These are phyloP conservation scores for Deroptyus accipitrinus DNA, from an alignment of 2,113 vertebrate genomes.

Conservation along the genomic window DNA sequence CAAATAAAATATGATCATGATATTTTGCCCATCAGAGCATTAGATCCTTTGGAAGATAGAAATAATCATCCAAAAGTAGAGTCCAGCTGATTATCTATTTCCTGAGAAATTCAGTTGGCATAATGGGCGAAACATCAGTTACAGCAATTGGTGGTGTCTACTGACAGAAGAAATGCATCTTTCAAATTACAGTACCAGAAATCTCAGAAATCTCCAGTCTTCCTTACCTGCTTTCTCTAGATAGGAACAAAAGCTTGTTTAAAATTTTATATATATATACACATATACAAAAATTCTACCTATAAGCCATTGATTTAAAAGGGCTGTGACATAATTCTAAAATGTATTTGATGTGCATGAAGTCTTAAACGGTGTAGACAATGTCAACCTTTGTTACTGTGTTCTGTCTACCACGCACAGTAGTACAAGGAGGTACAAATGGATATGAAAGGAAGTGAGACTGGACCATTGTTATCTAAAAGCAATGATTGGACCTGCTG, in stretches of 20 bases:
- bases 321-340: not conserved
- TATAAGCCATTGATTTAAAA: not conserved
- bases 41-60: slow-evolving; percentile 20
- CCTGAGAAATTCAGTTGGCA: slow-evolving; percentile 4
- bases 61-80: slow-evolving; percentile 47
- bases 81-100: slow-evolving; percentile 60
- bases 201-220: not conserved
- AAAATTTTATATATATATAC: not conserved
- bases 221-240: not conserved
- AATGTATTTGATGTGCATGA: not conserved
- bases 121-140: slow-evolving; percentile 63
- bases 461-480: not conserved
- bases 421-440: not conserved
- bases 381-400: not conserved
- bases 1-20: not conserved
- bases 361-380: not conserved
- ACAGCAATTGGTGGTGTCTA: not conserved
- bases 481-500: not conserved
- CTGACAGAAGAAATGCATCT: slow-evolving; percentile 35
- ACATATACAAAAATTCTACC: not conserved
- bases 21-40: slow-evolving; percentile 36
- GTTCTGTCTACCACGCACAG: not conserved
- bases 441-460: not conserved
- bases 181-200: slow-evolving; percentile 30
- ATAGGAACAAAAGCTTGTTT: not conserved